Conservation (phyloP, 2,888 invertebrate genomes). For the Catocala nupta region DNA sequence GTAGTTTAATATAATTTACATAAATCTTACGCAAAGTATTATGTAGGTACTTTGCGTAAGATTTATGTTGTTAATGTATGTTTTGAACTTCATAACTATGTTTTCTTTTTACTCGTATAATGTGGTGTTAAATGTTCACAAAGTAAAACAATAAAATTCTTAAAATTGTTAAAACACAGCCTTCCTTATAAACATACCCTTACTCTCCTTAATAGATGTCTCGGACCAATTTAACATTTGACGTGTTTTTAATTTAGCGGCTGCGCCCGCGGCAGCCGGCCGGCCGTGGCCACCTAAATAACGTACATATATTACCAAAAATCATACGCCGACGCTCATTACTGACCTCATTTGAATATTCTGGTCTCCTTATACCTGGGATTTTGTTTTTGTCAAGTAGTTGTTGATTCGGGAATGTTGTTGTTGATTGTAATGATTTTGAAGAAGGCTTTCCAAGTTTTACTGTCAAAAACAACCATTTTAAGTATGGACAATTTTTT, state of each 20-base stretch:
- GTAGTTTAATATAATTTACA: too few species aligned
- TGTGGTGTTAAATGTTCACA: too few species aligned
- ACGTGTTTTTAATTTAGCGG: constrained; percentile 87
- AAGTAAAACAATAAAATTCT: constrained; percentile 5
- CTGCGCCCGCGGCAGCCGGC: constrained; percentile 84
- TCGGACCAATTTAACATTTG: constrained; percentile 87
- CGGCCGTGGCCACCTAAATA: constrained; percentile 71
- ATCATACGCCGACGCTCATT: constrained; percentile 81
- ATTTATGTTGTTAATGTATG: too few species aligned
- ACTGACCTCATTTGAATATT: constrained; percentile 77
- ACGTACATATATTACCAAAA: constrained; percentile 80
- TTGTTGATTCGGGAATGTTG: constrained; percentile 10
- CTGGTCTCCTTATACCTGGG: constrained; percentile 46
- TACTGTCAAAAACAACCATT: too few species aligned
- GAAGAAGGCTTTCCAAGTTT: background rate
- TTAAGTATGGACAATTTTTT: too few species aligned
- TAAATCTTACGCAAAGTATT: too few species aligned
- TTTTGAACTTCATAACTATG: too few species aligned
- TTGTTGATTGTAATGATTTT: background rate
- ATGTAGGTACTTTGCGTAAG: too few species aligned
- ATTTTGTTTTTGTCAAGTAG: constrained; percentile 37
- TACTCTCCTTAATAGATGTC: constrained; percentile 84
- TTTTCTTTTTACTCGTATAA: too few species aligned
- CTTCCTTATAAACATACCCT: constrained; percentile 60
- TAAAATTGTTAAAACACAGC: background rate